Conservation (phyloP, 1,140 invertebrate species). For the Parasteatoda tepidariorum region DNA sequence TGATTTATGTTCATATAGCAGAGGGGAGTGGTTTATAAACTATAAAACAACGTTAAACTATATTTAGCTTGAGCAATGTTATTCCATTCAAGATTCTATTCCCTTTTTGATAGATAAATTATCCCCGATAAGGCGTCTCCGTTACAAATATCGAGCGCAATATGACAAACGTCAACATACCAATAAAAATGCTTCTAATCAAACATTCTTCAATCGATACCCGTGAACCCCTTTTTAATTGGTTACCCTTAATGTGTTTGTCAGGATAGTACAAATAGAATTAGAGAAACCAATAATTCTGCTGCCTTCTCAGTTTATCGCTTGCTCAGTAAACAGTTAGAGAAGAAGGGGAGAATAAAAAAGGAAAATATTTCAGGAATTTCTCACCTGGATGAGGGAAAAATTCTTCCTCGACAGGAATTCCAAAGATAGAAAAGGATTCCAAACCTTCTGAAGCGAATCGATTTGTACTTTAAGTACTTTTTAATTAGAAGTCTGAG, state of each 20-base stretch:
- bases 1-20: too few species aligned
- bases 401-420: not conserved
- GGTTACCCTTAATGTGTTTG: constrained; percentile 12
- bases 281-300: not conserved
- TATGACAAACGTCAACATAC: too few species aligned
- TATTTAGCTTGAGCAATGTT: too few species aligned
- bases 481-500: constrained; percentile 32
- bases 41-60: too few species aligned
- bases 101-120: too few species aligned
- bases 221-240: not conserved
- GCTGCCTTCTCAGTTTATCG: not conserved
- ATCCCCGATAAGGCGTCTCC: too few species aligned
- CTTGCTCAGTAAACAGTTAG: too few species aligned
- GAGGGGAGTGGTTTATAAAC: too few species aligned
- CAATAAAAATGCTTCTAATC: too few species aligned
- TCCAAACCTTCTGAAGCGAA: not conserved
- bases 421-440: not conserved
- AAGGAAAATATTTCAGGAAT: not conserved
- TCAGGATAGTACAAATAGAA: constrained; percentile 1
- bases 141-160: too few species aligned
- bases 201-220: too few species aligned
- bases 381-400: not conserved
- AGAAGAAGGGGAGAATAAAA: not conserved
- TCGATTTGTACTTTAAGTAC: constrained; percentile 22
- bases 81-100: too few species aligned